phyloP scores from a whole-genome alignment of 2,113 vertebrate species.

The Sceloporus tristichus region DNA sequence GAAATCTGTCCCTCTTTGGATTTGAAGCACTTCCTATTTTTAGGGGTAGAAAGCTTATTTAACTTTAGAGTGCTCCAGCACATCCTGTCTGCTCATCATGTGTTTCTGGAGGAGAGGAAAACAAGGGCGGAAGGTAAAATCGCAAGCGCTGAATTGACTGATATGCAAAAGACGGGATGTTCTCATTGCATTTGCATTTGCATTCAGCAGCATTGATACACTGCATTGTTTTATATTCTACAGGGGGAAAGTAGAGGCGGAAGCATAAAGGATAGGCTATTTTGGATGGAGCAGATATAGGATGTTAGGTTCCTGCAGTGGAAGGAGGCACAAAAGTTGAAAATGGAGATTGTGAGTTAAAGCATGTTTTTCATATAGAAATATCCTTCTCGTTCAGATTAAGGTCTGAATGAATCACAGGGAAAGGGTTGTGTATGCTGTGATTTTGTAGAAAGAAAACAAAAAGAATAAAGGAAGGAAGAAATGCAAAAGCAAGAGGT shows the following conservation, averaged over 20 bases:
- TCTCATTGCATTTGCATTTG: neutral
- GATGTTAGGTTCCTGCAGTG: neutral
- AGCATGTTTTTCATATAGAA: neutral
- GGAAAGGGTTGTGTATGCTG: neutral
- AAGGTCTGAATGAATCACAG: neutral
- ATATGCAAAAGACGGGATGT: neutral
- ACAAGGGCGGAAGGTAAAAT: neutral
- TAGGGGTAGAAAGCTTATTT: conserved; percentile 24
- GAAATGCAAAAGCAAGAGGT: no score
- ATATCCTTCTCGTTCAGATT: neutral
- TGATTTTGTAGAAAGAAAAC: neutral
- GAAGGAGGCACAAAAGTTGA: neutral
- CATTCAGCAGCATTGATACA: neutral
- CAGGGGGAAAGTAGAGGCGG: neutral
- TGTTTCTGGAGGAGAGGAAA: conserved; percentile 44
- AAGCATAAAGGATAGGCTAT: no score
- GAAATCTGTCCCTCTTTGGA: conserved; percentile 37
- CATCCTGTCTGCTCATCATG: conserved; percentile 29
- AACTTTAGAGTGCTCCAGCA: neutral
- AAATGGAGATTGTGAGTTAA: neutral
- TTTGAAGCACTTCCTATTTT: neutral
- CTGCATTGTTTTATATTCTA: neutral
- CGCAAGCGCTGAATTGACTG: neutral
- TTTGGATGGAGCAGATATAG: neutral
- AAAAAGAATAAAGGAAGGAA: neutral